These are phyloP conservation scores for Mylabris sibirica DNA, from an alignment of 2,888 invertebrate genomes.

Conservation along the genomic window DNA sequence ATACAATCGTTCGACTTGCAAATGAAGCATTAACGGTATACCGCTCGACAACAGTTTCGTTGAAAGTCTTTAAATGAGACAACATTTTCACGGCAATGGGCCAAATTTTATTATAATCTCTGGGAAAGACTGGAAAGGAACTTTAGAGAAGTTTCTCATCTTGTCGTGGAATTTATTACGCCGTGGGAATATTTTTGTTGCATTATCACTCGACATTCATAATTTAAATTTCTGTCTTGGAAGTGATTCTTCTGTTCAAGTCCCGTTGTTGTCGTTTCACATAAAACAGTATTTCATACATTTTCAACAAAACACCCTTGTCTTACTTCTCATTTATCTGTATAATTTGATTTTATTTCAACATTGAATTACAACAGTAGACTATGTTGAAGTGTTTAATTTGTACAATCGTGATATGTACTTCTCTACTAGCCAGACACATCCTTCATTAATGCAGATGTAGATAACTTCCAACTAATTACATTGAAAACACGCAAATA, in stretches of 20 bases:
- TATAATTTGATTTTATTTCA: conserved; percentile 17
- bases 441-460: conserved; percentile 42
- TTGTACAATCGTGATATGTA: conserved; percentile 28
- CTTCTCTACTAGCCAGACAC: conserved; percentile 27
- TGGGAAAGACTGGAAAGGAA: conserved; percentile 26
- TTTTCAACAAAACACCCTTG: conserved; percentile 15
- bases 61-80: conserved; percentile 37
- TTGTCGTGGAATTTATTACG: conserved; percentile 36
- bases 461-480: conserved; percentile 44
- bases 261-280: too few species aligned
- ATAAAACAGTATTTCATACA: conserved; percentile 19
- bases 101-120: conserved; percentile 37
- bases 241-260: conserved; percentile 23
- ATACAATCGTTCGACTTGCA: conserved; percentile 44
- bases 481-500: conserved; percentile 45
- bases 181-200: conserved; percentile 36
- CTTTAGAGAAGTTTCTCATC: conserved; percentile 27
- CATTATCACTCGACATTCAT: conserved; percentile 30
- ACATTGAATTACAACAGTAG: conserved; percentile 9
- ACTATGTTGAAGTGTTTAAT: conserved; percentile 23
- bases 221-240: conserved; percentile 28
- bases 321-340: not conserved
- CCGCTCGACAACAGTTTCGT: conserved; percentile 33
- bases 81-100: conserved; percentile 33
- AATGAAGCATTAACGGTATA: conserved; percentile 42